Evolutionary conservation across 2,113 vertebrate species (phyloP).

Genomic region (Morone saxatilis): DNA sequence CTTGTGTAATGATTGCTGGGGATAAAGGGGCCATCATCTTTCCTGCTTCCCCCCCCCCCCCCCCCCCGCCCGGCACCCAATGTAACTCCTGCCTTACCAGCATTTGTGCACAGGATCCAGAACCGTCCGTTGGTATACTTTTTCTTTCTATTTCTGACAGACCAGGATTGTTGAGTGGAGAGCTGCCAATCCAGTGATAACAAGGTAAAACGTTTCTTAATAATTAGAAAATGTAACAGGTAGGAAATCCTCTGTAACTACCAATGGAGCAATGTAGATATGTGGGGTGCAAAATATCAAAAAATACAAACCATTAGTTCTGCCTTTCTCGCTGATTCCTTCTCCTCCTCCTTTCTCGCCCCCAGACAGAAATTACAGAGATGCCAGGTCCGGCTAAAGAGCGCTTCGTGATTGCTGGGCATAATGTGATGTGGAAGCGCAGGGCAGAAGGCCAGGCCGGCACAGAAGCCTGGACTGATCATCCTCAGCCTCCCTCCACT

Average conservation of each 20-base stretch:
- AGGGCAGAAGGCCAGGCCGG: slow-evolving; percentile 78
- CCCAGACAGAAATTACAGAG: slow-evolving; percentile 68
- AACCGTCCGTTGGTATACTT: slow-evolving; percentile 16
- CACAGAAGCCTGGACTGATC: slow-evolving; percentile 82
- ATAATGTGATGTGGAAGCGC: slow-evolving; percentile 78
- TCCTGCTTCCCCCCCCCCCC: slow-evolving; percentile 13
- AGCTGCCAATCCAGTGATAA: slow-evolving; percentile 51
- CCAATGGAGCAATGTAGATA: background rate
- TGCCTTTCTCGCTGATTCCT: background rate
- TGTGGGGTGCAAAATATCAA: background rate
- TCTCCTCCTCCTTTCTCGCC: slow-evolving; percentile 36
- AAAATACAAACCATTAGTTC: background rate
- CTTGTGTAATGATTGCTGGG: slow-evolving; percentile 72
- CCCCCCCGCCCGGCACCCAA: slow-evolving; percentile 13
- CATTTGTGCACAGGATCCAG: slow-evolving; percentile 66
- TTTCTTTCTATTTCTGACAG: slow-evolving; percentile 30
- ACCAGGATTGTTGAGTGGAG: slow-evolving; percentile 21
- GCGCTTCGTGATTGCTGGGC: slow-evolving; percentile 75
- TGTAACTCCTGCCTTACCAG: slow-evolving; percentile 71
- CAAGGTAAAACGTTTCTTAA: background rate
- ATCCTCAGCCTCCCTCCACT: slow-evolving; percentile 73
- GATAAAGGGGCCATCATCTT: slow-evolving; percentile 71
- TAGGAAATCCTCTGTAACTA: background rate
- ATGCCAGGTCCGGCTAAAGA: slow-evolving; percentile 75
- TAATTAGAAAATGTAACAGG: slow-evolving; percentile 6